Evolutionary conservation across 2,888 invertebrate species (phyloP), one percentile per base, ranked within the genome.

Genomic region (Abscondita cerata): DNA sequence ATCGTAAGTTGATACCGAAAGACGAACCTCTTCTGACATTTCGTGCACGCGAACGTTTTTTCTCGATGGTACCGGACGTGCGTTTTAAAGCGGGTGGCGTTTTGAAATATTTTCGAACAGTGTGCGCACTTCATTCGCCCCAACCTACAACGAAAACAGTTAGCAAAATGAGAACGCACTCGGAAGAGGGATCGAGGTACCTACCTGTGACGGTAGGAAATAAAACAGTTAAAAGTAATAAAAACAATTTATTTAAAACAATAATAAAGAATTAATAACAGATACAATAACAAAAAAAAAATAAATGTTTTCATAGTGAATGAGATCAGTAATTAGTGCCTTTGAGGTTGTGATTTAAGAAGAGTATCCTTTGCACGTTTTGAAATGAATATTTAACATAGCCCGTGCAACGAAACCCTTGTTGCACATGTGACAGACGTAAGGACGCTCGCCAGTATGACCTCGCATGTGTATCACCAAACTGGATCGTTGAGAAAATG

Each of bases 391-490:
- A 70, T 86, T 85, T 52, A 87, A 81, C 78, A 86, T 83, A 6
- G 86, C 86, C 75, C 85, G 85, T 64, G 87, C 85, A 19, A 86
- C 86, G 76, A 87, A 87, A 18, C 85, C 86, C 73, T 86, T 86
- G 1, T 82, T 82, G 76, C 87, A 87, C 68, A 85, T 78, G 62
- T 77, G 81, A 75, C 87, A 87, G 56, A 78, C 80, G 79, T 86
- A 87, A 0, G 87, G 87, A 64, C 85, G 81, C 68, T 85, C 85
- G 25, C 87, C 87, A 62, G 85, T 85, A 79, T 87, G 87, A 73
- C 85, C 85, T 72, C 87, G 79, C 76, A 86, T 86, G 76, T 88
- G 88, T 64, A 87, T 87, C 64, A 86, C 86, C 65, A 87, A 82
- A 65, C 87, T 87, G 67, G 86, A 85, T 12, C 86, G 80, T 78